phyloP scores from a whole-genome alignment of 2,797 vertebrate genomes.

The Onychomys leucogaster region DNA sequence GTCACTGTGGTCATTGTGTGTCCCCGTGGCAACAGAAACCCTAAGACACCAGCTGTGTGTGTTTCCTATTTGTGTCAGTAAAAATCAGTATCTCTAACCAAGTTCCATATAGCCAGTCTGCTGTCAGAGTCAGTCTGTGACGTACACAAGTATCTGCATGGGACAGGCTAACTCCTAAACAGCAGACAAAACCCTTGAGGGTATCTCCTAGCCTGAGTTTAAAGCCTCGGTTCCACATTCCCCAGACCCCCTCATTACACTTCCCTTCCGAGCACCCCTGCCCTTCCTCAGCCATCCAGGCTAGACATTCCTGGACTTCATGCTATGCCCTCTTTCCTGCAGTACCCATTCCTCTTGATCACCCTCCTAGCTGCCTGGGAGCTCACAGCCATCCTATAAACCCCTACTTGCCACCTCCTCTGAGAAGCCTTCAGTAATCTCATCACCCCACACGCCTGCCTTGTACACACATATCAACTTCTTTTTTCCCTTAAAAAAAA shows the following conservation, averaged over 20 bases:
- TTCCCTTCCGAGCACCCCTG: not conserved
- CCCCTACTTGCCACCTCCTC: not conserved
- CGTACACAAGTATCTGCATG: not conserved
- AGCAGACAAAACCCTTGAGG: not conserved
- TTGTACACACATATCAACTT: not conserved
- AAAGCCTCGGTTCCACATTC: not conserved
- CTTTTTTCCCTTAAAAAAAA: not conserved
- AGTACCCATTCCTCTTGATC: not conserved
- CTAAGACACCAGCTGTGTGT: not conserved
- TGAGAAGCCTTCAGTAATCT: not conserved
- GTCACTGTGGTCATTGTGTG: not conserved
- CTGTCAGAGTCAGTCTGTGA: not conserved
- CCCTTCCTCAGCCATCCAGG: not conserved
- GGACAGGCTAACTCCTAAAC: not conserved
- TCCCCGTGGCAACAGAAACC: not conserved
- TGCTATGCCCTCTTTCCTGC: not conserved
- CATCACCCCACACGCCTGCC: not conserved
- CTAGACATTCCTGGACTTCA: not conserved
- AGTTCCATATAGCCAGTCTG: not conserved
- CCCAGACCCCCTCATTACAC: not conserved
- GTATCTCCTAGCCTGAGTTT: not conserved
- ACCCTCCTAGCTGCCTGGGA: not conserved
- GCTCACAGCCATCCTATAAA: not conserved
- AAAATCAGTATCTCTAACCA: not conserved
- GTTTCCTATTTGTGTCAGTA: slow-evolving; percentile 6